These are phyloP conservation scores for Ammodytes marinus DNA, from an alignment of 2,113 vertebrate species.

Conservation along the genomic window DNA sequence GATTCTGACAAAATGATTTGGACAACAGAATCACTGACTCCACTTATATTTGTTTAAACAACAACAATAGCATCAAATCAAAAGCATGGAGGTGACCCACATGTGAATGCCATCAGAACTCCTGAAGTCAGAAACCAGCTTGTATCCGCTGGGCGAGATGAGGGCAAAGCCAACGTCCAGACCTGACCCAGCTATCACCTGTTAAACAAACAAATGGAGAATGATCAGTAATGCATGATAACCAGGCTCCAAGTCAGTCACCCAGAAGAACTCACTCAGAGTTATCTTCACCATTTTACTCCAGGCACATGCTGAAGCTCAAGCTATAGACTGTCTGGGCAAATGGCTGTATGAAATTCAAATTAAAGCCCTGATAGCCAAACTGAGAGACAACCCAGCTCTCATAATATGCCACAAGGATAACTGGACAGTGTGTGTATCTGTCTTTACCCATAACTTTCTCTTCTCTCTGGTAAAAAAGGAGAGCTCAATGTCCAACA, in stretches of 20 bases:
- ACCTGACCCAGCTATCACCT: slow-evolving; percentile 91
- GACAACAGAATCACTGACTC: no score
- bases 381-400: neutral
- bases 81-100: slow-evolving; percentile 76
- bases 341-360: slow-evolving; percentile 34
- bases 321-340: neutral
- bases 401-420: neutral
- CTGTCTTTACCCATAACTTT: neutral
- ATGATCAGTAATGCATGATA: neutral
- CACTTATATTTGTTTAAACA: no score
- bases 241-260: neutral
- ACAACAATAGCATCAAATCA: neutral
- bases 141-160: slow-evolving; percentile 85
- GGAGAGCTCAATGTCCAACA: neutral
- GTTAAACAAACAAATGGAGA: neutral
- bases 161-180: slow-evolving; percentile 90
- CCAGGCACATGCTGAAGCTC: neutral
- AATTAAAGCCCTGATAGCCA: slow-evolving; percentile 43
- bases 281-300: neutral
- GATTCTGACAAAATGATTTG: no score
- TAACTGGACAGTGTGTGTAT: neutral
- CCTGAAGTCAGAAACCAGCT: slow-evolving; percentile 87
- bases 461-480: neutral
- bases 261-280: neutral
- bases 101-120: slow-evolving; percentile 88